Conservation (phyloP, 2,888 invertebrate species). For the Sturmia bella region DNA sequence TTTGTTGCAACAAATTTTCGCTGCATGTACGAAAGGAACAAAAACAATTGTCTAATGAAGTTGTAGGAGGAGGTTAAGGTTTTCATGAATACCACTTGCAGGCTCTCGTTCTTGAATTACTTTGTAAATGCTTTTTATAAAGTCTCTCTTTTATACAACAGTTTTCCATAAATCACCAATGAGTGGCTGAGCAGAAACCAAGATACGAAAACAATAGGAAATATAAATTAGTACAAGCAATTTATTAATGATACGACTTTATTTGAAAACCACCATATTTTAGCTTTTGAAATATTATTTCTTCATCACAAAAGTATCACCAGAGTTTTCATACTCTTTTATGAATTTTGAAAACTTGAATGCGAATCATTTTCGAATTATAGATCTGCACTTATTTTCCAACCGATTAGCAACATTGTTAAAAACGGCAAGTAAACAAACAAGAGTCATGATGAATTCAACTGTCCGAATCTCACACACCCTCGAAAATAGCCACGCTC, state of each 20-base stretch:
- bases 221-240: neutral
- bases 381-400: too few relatives aligned
- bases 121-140: conserved; percentile 11
- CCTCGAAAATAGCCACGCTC: too few relatives aligned
- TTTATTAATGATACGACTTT: neutral
- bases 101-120: conserved; percentile 45
- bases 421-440: too few relatives aligned
- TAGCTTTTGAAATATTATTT: too few relatives aligned
- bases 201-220: conserved; percentile 14
- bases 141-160: neutral
- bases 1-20: conserved; percentile 1
- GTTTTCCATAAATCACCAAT: conserved; percentile 19
- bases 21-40: neutral
- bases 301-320: too few relatives aligned
- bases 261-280: too few relatives aligned
- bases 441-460: too few relatives aligned
- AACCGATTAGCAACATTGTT: too few relatives aligned
- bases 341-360: too few relatives aligned
- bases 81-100: conserved; percentile 54
- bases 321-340: too few relatives aligned
- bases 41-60: conserved; percentile 46
- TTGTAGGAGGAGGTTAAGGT: conserved; percentile 70
- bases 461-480: too few relatives aligned
- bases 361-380: too few relatives aligned
- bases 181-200: conserved; percentile 28